These are phyloP conservation scores for Kryptolebias marmoratus DNA, from an alignment of 2,113 vertebrate genomes.

Conservation along the genomic window DNA sequence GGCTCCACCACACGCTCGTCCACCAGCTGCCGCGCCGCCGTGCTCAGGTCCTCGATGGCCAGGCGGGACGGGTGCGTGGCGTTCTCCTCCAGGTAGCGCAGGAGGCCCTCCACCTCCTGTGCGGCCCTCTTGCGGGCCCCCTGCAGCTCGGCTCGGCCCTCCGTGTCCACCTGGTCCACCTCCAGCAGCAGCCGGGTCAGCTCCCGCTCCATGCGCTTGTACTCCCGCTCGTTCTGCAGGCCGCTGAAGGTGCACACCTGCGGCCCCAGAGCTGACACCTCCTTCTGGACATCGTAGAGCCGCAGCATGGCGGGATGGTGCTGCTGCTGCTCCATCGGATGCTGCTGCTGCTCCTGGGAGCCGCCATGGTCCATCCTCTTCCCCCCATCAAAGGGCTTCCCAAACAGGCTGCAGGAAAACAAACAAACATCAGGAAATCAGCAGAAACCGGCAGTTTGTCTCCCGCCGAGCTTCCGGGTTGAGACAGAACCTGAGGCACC, in stretches of 20 bases:
- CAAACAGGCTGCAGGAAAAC: constrained; percentile 78
- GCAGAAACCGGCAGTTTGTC: not conserved
- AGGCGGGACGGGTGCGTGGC: constrained; percentile 89
- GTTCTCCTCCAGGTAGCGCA: constrained; percentile 93
- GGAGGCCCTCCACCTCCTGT: constrained; percentile 90
- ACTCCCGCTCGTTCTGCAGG: constrained; percentile 87
- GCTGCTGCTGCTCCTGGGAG: constrained; percentile 68
- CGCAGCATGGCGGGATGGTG: constrained; percentile 88
- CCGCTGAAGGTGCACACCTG: constrained; percentile 92
- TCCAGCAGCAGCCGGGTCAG: constrained; percentile 91
- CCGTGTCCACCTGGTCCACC: constrained; percentile 94
- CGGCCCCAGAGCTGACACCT: constrained; percentile 88
- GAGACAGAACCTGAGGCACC: too few relatives aligned
- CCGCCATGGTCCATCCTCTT: constrained; percentile 94
- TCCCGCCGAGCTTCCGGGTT: too few relatives aligned
- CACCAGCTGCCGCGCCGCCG: constrained; percentile 87
- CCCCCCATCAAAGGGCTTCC: constrained; percentile 82
- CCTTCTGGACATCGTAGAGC: constrained; percentile 91
- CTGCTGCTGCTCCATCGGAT: constrained; percentile 64
- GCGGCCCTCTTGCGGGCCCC: constrained; percentile 89
- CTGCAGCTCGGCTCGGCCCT: constrained; percentile 89
- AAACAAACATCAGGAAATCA: constrained; percentile 1
- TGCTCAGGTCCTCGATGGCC: constrained; percentile 89
- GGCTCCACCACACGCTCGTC: constrained; percentile 85
- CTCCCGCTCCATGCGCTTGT: constrained; percentile 89